A percentile compares a stretch with the other conserved stretches of the same genome.
Evolutionary conservation across 2,113 vertebrate species (phyloP).

Genomic region (Limnothrissa miodon): DNA sequence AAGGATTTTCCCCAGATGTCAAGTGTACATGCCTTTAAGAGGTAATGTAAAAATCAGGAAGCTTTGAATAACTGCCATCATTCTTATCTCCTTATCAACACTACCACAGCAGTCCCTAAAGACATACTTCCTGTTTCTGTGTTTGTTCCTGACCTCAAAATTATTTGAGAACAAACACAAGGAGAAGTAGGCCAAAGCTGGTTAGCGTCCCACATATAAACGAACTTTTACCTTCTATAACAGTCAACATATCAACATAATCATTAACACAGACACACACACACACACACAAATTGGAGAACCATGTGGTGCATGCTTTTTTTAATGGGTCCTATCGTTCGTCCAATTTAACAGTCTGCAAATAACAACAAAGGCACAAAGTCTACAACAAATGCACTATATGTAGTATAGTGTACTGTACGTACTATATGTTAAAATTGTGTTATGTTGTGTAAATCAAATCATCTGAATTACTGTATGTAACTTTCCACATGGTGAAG

Average conservation of each 20-base stretch:
- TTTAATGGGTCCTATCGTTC: not conserved
- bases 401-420: no score
- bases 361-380: no score
- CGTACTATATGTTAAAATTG: no score
- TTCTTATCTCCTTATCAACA: constrained; percentile 7
- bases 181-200: constrained; percentile 1
- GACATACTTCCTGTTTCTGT: not conserved
- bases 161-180: not conserved
- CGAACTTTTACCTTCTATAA: not conserved
- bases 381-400: no score
- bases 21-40: not conserved
- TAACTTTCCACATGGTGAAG: no score
- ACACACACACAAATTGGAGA: not conserved
- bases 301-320: not conserved
- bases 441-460: no score
- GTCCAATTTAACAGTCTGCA: not conserved
- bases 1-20: not conserved
- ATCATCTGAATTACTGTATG: no score
- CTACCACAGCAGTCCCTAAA: not conserved
- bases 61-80: not conserved
- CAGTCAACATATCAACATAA: not conserved
- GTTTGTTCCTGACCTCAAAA: constrained; percentile 3
- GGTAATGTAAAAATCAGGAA: not conserved
- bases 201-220: not conserved
- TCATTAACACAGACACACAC: constrained; percentile 1